Evolutionary conservation across 2,797 vertebrate species (phyloP), one percentile per base, ranked within the genome.

Genomic region (Xiphorhynchus erythropygius): DNA sequence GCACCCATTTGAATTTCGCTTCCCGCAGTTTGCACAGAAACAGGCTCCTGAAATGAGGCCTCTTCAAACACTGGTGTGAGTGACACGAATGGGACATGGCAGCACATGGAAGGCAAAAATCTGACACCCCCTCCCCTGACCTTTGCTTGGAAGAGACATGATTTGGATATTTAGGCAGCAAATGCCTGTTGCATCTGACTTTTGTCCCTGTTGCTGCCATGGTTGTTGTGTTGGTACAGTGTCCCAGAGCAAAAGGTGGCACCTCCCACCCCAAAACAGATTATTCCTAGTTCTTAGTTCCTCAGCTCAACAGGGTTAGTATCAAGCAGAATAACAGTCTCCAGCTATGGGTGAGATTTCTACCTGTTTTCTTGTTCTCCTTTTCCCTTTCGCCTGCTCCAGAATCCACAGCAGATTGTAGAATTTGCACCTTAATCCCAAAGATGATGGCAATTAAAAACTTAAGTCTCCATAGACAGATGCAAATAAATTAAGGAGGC

Each of bases 371-470:
- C 27, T 13, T 46, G 6, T 41, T 84, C 35, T 81, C 47, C 47
- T 70, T 71, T 70, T 83, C 49, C 83, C 50, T 84, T 91, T 84
- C 0, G 0, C 23, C 47, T 60, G 42, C 67, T 87, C 49, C 68
- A 73, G 47, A 70, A 56, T 63, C 49, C 42, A 32, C 0, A 0
- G 16, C 52, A 73, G 88, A 50, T 59, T 78, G 57, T 69, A 73
- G 67, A 93, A 90, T 70, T 94, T 91, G 73, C 55, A 95, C 76
- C 87, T 91, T 95, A 94, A 96, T 94, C 80, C 74, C 35, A 24
- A 69, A 91, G 83, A 95, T 67, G 60, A 74, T 84, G 70, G 79
- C 77, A 90, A 95, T 97, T 96, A 91, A 93, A 96, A 96, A 88
- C 70, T 57, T 94, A 94, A 94, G 77, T 95, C 94, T 88, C 64